Base-by-base conservation (phyloP, 2,888 invertebrate genomes). In the Luperina testacea region DNA sequence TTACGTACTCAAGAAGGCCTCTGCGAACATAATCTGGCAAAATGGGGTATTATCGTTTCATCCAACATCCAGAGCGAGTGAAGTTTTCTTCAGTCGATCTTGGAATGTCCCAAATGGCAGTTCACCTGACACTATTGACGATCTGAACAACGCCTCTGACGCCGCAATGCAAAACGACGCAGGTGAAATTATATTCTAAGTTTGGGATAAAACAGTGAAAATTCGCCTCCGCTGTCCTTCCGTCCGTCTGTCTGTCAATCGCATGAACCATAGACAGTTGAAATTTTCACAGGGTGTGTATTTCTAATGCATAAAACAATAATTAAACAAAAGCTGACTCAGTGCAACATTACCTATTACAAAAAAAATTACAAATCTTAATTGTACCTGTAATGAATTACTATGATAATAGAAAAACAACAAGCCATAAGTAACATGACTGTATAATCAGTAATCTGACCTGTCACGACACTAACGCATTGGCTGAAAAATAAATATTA, bases 401-500 rank as follows among this genome's bases (percentile, higher is more conserved):
- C 13, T 2, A 5, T 59, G 45, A 77, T 70, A 69, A 71, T 69
- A 74, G 87, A 89, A 90, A 92, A 92, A 91, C 91, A 90, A 90
- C 94, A 94, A 92, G 91, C 92, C 91, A 91, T 90, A 92, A 94
- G 92, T 91, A 89, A 93, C 94, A 94, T 93, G 92, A 92, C 93
- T 92, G 94, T 92, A 93, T 93, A 93, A 93, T 92, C 90, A 91
- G 90, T 88, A 86, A 82, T 94, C 96, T 96, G 95, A 96, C 96
- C 96, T 96, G 94, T 90, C 85, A 87, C 92, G 93, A 94, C 93
- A 92, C 91, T 94, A 92, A 93, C 85, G 95, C 93, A 94, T 91
- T 65, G 89, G 94, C 96, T 96, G 96, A 95, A 96, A 96, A 95
- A 95, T 90, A 95, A 95, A 96, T 91, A 92, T 90, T 85, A 85